A percentile compares a stretch with the other conserved stretches of the same genome.
These are phyloP conservation scores for Porphyrio hochstetteri DNA, from an alignment of 2,113 vertebrate genomes.

Conservation along the genomic window DNA sequence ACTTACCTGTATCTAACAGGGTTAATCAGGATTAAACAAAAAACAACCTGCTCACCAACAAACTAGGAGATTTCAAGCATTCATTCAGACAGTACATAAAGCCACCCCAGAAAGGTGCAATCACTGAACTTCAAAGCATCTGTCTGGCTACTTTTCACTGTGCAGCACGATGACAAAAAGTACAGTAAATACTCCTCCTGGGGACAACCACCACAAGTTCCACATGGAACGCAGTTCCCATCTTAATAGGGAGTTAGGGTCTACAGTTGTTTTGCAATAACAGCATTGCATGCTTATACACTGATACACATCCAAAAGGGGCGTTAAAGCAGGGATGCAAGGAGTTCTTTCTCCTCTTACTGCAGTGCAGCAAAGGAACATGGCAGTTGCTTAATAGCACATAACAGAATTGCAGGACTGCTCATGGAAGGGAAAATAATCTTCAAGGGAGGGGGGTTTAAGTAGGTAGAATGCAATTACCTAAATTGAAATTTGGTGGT, in stretches of 20 bases:
- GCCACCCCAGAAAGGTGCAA: neutral
- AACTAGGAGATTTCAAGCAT: neutral
- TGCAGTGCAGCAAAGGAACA: conserved; percentile 54
- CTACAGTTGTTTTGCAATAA: neutral
- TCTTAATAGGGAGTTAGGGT: neutral
- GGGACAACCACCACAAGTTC: neutral
- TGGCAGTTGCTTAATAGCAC: conserved; percentile 43
- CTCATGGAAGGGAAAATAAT: conserved; percentile 39
- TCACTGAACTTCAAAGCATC: neutral
- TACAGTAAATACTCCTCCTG: neutral
- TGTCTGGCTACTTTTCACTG: neutral
- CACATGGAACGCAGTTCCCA: neutral
- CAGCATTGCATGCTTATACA: neutral
- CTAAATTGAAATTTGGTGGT: conserved; percentile 45
- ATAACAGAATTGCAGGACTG: conserved; percentile 14
- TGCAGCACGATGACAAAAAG: neutral
- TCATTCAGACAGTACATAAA: neutral
- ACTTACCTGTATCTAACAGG: neutral
- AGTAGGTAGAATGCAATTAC: conserved; percentile 53
- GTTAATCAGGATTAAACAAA: neutral
- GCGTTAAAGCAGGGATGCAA: neutral
- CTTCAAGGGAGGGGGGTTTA: conserved; percentile 15
- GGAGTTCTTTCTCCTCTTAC: neutral
- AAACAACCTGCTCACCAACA: neutral
- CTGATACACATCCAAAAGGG: neutral